Conservation (phyloP, 2,113 vertebrate genomes). For the Dipodomys merriami region DNA sequence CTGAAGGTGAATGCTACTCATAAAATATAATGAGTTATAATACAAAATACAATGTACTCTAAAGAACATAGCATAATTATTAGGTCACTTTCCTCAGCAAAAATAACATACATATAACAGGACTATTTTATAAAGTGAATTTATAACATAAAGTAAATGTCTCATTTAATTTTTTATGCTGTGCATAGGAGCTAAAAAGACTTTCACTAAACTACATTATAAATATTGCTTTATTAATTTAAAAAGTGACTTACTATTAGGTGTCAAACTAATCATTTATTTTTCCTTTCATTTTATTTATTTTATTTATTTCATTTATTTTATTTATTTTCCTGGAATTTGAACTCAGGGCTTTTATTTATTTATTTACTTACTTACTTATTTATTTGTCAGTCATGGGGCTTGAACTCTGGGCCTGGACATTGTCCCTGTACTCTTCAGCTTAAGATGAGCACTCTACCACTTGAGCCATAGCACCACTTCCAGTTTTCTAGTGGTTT, state of each 20-base stretch:
- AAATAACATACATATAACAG: not conserved
- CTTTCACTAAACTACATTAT: conserved; percentile 8
- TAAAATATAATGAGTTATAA: not conserved
- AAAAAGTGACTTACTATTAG: conserved; percentile 17
- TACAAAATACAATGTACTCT: conserved; percentile 26
- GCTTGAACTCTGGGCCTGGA: no score
- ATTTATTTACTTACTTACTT: no score
- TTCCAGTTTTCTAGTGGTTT: no score
- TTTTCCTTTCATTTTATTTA: no score
- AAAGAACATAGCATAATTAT: conserved; percentile 48
- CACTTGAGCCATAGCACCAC: no score
- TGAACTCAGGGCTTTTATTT: no score
- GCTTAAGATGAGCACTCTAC: no score
- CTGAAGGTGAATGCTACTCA: no score
- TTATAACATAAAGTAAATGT: conserved; percentile 15
- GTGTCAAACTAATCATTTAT: not conserved
- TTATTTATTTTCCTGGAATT: no score
- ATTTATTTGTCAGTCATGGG: no score
- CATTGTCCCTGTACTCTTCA: no score
- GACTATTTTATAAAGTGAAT: conserved; percentile 3
- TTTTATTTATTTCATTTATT: no score
- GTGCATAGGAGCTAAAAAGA: not conserved
- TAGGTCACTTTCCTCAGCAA: not conserved
- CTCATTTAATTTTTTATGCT: conserved; percentile 47
- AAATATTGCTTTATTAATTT: conserved; percentile 1